Evolutionary conservation across 2,113 vertebrate genomes (phyloP), one percentile per base, ranked within the genome.

Genomic region (Rhombomys opimus): DNA sequence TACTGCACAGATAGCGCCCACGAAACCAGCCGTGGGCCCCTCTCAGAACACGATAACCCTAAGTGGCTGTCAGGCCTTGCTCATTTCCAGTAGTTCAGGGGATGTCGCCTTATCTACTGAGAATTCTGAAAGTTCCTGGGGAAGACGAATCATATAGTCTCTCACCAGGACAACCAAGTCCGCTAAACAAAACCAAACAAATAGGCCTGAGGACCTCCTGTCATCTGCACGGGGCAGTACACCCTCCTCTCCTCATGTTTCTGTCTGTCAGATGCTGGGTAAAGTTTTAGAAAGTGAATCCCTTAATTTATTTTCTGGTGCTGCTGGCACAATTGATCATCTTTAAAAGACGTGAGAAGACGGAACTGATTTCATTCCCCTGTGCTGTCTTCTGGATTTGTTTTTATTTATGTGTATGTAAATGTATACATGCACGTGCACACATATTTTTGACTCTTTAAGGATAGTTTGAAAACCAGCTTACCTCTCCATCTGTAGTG

Each of bases 1-100:
- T 97, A 96, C 97, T 95, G 97, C 95, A 89, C 72, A 97, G 97
- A 96, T 57, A 94, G 90, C 67, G 46, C 78, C 77, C 92, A 85
- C 82, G 72, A 80, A 97, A 38, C 50, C 95, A 89, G 92, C 96
- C 82, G 92, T 81, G 59, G 82, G 57, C 76, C 77, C 77, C 97
- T 95, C 97, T 97, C 70, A 89, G 94, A 72, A 92, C 15, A 84
- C 0, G 97, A 97, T 97, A 97, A 94, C 23, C 7, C 32, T 67
- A 93, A 95, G 97, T 97, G 94, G 94, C 94, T 92, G 94, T 95
- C 95, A 91, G 94, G 81, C 95, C 82, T 80, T 77, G 75, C 93
- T 80, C 25, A 80, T 65, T 88, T 91, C 96, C 81, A 70, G 88
- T 65, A 25, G 86, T 82, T 92, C 73, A 89, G 46, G 38, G 73